Base-by-base conservation (phyloP, 2,113 vertebrate genomes). In the Turnix velox region DNA sequence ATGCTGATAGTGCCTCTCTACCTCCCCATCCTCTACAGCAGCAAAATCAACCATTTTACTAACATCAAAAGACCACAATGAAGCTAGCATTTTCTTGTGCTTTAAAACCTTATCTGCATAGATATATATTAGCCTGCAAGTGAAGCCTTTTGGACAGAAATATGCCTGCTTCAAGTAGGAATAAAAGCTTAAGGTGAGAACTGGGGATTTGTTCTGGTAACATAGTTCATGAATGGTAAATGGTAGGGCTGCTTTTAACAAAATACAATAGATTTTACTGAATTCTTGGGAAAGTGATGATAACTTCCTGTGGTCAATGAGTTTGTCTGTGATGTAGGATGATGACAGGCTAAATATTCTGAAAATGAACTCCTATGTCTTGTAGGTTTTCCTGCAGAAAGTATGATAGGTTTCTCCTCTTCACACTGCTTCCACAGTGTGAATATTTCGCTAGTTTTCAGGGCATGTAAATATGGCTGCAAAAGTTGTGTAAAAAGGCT, bases 1-100 rank as follows among this genome's bases (percentile, higher is more conserved):
- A 42, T 0, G 0, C 80, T 75, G 59, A 57, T 68, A 40, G 46
- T 95, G 69, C 52, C 30, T 27, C 57, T 93, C 17, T 96, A 88
- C 72, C 68, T 96, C 80, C 69, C 14, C 25, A 45, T 93, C 65
- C 61, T 65, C 65, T 86, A 88, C 33, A 49, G 40, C 69, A 68
- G 88, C 33, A 84, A 55, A 83, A 92, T 42, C 87, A 55, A 37
- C 88, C 19, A 22, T 71, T 74, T 18, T 61, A 61, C 5, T 86
- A 14, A 22, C 84, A 48, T 83, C 80, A 87, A 49, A 96, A 93
- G 80, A 88, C 91, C 65, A 92, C 86, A 84, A 52, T 78, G 71
- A n/a, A 87, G 62, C 48, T 63, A 43, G 43, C 40, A 63, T 75
- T 65, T 90, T 74, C 46, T 91, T 76, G 82, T 65, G 20, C 66